Base-by-base conservation (phyloP, 1,140 invertebrate genomes). In the Eurosta solidaginis region DNA sequence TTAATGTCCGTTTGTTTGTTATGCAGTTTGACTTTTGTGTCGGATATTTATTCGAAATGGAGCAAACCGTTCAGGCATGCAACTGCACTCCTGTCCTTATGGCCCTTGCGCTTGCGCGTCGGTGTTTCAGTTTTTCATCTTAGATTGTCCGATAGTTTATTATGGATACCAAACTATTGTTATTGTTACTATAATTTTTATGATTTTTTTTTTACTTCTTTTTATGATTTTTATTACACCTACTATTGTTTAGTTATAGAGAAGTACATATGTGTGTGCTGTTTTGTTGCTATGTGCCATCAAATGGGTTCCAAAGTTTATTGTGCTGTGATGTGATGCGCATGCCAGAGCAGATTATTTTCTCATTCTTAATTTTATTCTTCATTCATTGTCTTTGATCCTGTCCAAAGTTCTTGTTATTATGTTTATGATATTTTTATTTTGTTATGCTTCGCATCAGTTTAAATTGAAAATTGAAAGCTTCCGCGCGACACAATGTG, bases 381-480 rank as follows among this genome's bases (percentile, higher is more conserved):
- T 40, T 68, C 22, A 20, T 27, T 5, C 14, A 47, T 14, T 47
- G 3, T 17, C 29, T n/a, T 29, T 36, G 29, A 63, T 63, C 27
- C 54, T 7, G n/a, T 7, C 14, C 54, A 63, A n/a, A 63, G 36
- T 10, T 17, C 36, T 63, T 63, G 36, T 63, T 63, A n/a, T 17
- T 59, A 17, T 27, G 12, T 14, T 10, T 17, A 29, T 3, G 12
- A 7, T 27, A 52, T 52, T 1, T 40, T 29, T 22, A n/a, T 68
- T 14, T 36, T 1, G 22, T 40, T 42, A 40, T 68, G 6, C n/a
- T 27, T 27, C 40, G 6, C 59, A 40, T 40, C 33, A 40, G 33
- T 68, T 68, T 29, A 68, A 68, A 68, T 68, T 68, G 59, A 68
- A 68, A 68, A 68, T 68, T 68, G 59, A 68, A 68, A 68, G 59